These are phyloP conservation scores for Prionailurus viverrinus DNA, from an alignment of 2,113 vertebrate genomes.

Conservation along the genomic window DNA sequence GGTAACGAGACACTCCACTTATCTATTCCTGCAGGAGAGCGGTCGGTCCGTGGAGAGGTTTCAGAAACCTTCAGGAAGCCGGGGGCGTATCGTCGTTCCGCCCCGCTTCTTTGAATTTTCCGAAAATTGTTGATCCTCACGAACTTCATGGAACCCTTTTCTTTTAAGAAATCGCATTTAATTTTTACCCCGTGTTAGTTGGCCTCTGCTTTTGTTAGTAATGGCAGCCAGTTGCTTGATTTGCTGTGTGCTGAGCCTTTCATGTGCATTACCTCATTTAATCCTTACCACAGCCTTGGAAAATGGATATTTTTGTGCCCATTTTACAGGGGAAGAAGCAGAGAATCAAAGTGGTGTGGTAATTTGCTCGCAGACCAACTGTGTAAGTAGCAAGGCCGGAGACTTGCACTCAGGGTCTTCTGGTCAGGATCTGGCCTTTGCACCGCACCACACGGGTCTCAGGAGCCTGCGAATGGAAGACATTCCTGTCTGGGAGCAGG, in stretches of 20 bases:
- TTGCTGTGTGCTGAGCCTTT: background rate
- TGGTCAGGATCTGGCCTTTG: background rate
- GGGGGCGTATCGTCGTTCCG: background rate
- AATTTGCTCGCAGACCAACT: background rate
- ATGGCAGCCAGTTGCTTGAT: background rate
- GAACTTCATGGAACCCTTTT: background rate
- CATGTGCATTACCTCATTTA: background rate
- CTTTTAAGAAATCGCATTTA: slow-evolving; percentile 27
- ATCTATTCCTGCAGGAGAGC: background rate
- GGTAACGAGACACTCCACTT: background rate
- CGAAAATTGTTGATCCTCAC: background rate
- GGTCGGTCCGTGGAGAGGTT: background rate
- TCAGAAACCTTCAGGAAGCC: background rate
- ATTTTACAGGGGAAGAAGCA: background rate
- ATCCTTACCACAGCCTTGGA: background rate
- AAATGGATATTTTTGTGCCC: background rate
- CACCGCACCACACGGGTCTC: accelerated
- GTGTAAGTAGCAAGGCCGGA: background rate
- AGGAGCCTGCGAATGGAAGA: background rate
- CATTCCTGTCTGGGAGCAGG: accelerated
- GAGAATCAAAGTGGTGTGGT: background rate
- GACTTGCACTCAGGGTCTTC: background rate
- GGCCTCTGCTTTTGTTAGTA: background rate
- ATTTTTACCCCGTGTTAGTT: background rate
- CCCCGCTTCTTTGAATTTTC: background rate